phyloP scores from a whole-genome alignment of 2,888 invertebrate species.

The Megastigmus dorsalis region DNA sequence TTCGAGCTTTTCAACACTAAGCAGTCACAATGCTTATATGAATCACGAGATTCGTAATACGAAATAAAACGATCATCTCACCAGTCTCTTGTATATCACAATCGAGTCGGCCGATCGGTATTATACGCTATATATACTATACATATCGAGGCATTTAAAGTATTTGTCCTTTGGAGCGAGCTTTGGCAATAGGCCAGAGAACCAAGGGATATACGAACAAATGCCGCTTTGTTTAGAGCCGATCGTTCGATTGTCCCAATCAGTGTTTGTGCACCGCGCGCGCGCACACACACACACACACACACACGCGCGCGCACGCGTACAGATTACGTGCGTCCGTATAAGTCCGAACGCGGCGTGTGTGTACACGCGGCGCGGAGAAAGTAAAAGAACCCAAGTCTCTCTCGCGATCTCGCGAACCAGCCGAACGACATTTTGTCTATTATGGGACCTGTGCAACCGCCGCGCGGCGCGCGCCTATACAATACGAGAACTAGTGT shows the following conservation, averaged over 20 bases:
- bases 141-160: constrained; percentile 16
- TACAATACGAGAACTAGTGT: too few species aligned
- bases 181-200: constrained; percentile 6
- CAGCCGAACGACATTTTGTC: constrained; percentile 32
- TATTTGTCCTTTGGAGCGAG: constrained; percentile 40
- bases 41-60: constrained; percentile 25
- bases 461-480: too few species aligned
- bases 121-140: not conserved
- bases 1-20: too few species aligned
- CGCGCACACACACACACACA: too few species aligned
- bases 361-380: not conserved
- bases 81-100: not conserved
- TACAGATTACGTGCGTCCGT: too few species aligned
- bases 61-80: not conserved
- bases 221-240: constrained; percentile 27
- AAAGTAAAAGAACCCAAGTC: constrained; percentile 19
- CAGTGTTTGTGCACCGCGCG: too few species aligned
- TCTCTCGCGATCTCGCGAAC: too few species aligned
- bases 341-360: too few species aligned
- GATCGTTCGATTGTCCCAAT: constrained; percentile 31
- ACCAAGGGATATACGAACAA: not conserved
- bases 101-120: constrained; percentile 13
- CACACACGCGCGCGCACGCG: too few species aligned
- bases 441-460: constrained; percentile 4
- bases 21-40: not conserved